These are phyloP conservation scores for Lordiphosa andalusiaca DNA, from an alignment of 2,888 invertebrate species.

Conservation along the genomic window DNA sequence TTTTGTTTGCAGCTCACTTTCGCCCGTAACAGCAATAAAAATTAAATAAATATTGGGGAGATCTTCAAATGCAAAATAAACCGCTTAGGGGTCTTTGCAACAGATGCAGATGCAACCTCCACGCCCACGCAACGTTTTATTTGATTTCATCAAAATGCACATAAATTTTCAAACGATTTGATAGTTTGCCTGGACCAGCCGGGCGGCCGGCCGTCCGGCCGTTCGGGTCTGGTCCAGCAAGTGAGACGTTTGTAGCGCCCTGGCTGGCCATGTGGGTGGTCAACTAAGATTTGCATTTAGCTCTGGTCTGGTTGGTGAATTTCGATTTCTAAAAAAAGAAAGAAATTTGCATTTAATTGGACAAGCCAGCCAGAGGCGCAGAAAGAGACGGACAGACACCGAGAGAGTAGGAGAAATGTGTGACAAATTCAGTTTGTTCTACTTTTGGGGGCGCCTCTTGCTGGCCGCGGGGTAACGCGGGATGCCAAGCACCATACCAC, in stretches of 20 bases:
- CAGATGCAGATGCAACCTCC: conserved; percentile 9
- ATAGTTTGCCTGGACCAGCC: conserved; percentile 10
- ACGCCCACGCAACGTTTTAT: conserved; percentile 53
- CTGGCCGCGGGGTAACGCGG: conserved; percentile 20
- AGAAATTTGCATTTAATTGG: conserved; percentile 74
- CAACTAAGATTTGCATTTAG: conserved; percentile 29
- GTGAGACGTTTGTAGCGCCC: conserved; percentile 70
- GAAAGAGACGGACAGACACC: conserved; percentile 3
- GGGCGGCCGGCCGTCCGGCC: too few species aligned
- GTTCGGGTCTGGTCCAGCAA: conserved; percentile 26
- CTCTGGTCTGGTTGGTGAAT: conserved; percentile 27
- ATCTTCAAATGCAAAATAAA: conserved; percentile 14
- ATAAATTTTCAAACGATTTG: conserved; percentile 53
- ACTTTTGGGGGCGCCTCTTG: conserved; percentile 42
- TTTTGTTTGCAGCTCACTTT: conserved; percentile 12
- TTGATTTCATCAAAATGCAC: conserved; percentile 70
- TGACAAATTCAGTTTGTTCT: conserved; percentile 65
- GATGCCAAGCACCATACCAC: conserved; percentile 10
- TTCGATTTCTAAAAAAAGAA: conserved; percentile 65
- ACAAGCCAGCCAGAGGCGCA: conserved; percentile 24
- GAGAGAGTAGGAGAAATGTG: conserved; percentile 8
- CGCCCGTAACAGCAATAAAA: conserved; percentile 24
- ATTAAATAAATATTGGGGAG: conserved; percentile 8
- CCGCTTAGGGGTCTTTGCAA: conserved; percentile 14
- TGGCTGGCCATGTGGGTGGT: conserved; percentile 65